Conservation (phyloP, 1,140 invertebrate genomes). For the Drosophila pseudoobscura region DNA sequence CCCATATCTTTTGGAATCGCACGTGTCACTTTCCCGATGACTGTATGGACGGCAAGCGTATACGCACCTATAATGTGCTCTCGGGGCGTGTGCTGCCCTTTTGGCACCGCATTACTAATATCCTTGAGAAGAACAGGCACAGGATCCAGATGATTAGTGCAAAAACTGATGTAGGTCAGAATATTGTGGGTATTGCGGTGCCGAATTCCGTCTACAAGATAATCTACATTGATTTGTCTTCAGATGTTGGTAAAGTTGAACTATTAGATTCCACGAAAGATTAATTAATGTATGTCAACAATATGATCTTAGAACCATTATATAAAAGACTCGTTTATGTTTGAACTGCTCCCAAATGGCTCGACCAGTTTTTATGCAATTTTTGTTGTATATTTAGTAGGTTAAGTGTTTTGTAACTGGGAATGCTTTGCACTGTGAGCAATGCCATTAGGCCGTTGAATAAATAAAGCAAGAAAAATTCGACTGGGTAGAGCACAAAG, state of each 20-base stretch:
- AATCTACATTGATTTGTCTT: conserved; percentile 24
- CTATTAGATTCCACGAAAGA: too few species aligned
- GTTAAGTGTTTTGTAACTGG: too few species aligned
- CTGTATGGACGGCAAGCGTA: conserved; percentile 36
- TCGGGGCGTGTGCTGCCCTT: conserved; percentile 49
- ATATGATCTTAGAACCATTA: too few species aligned
- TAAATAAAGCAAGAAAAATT: too few species aligned
- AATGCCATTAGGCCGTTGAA: too few species aligned
- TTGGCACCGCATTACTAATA: conserved; percentile 44
- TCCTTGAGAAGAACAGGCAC: conserved; percentile 25
- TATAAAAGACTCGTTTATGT: too few species aligned
- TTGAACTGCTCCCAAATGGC: too few species aligned
- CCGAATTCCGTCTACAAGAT: conserved; percentile 29
- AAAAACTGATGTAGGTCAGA: conserved; percentile 21
- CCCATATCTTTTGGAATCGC: conserved; percentile 46
- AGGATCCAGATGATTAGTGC: conserved; percentile 49
- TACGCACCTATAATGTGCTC: conserved; percentile 49
- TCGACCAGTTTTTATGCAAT: too few species aligned
- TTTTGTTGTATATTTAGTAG: too few species aligned
- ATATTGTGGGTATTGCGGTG: conserved; percentile 48
- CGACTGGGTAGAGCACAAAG: too few species aligned
- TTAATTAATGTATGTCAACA: too few species aligned
- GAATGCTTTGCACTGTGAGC: too few species aligned
- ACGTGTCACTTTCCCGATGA: conserved; percentile 23
- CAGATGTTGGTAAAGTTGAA: background rate